phyloP scores from a whole-genome alignment of 2,113 vertebrate species.

The Cyanoderma ruficeps region DNA sequence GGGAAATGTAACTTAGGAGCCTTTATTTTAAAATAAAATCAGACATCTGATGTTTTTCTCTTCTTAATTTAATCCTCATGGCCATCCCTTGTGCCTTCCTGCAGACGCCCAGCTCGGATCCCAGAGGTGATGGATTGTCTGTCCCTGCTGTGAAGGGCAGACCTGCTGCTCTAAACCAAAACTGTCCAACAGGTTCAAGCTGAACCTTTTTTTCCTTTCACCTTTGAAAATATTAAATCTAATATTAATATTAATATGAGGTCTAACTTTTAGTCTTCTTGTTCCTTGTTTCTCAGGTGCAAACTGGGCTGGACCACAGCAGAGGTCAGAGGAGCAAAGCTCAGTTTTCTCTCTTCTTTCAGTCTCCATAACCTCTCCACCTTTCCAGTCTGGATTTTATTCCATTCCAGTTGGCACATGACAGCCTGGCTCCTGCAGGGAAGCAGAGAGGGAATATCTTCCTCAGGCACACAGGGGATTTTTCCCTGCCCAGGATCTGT shows the following conservation, averaged over 20 bases:
- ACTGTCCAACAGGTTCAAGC: neutral
- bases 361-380: neutral
- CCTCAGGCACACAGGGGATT: neutral
- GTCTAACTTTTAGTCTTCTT: neutral
- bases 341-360: neutral
- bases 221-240: neutral
- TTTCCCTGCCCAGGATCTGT: neutral
- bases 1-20: neutral
- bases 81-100: neutral
- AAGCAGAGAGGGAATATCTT: neutral
- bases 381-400: neutral
- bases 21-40: neutral
- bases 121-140: neutral
- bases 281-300: neutral
- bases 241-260: neutral
- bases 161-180: neutral
- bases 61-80: neutral
- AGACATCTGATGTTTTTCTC: neutral
- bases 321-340: neutral
- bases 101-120: accelerated
- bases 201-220: neutral
- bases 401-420: accelerated
- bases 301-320: neutral
- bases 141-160: neutral
- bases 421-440: neutral